Evolutionary conservation across 2,888 invertebrate genomes (phyloP).

Genomic region (Standfussiana lucernea): DNA sequence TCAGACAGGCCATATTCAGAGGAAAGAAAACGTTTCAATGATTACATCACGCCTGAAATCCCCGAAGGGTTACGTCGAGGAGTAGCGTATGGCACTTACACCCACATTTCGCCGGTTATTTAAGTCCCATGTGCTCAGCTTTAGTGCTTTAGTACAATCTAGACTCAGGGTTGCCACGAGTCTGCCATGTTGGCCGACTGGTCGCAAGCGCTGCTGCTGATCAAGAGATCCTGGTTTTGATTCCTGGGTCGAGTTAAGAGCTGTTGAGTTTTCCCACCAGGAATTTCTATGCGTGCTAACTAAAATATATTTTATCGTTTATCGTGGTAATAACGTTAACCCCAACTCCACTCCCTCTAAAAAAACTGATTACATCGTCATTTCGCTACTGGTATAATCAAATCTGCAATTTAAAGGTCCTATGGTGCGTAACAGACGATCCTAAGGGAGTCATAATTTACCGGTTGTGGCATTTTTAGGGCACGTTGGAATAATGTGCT

Average conservation of each 20-base stretch:
- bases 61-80: not conserved
- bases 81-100: not conserved
- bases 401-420: constrained; percentile 52
- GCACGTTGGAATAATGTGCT: constrained; percentile 51
- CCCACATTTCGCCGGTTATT: not conserved
- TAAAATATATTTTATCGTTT: not conserved
- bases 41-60: not conserved
- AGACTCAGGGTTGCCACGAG: not conserved
- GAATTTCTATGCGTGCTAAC: not conserved
- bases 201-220: not conserved
- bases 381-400: constrained; percentile 37
- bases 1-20: not conserved
- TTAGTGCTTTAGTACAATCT: no score
- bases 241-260: not conserved
- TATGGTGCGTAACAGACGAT: constrained; percentile 40
- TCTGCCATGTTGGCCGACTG: not conserved
- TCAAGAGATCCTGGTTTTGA: not conserved
- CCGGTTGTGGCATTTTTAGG: constrained; percentile 54
- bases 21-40: not conserved
- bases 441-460: constrained; percentile 60
- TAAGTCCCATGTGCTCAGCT: no score
- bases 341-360: not conserved
- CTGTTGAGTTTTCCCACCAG: not conserved
- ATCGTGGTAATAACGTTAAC: not conserved
- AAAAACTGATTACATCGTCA: constrained; percentile 31